A percentile compares a stretch with the other conserved stretches of the same genome.
Evolutionary conservation across 2,888 invertebrate species (phyloP).

Genomic region (Agapetus fuscipes): DNA sequence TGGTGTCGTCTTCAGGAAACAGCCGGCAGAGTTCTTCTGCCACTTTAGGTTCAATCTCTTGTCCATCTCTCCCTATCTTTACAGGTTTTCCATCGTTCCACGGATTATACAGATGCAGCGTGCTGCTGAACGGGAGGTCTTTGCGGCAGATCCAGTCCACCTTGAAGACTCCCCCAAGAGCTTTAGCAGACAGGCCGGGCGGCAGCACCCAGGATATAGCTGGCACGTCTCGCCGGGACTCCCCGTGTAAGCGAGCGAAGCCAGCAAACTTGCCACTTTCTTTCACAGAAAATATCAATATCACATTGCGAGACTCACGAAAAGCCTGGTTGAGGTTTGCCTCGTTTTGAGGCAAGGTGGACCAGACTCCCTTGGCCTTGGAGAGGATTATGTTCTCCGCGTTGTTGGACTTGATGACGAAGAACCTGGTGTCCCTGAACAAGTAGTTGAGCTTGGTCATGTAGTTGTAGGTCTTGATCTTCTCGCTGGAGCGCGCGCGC

Average conservation of each 20-base stretch:
- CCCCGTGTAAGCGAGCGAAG: constrained; percentile 82
- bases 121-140: constrained; percentile 86
- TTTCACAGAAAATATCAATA: constrained; percentile 94
- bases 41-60: constrained; percentile 94
- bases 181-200: constrained; percentile 84
- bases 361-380: constrained; percentile 95
- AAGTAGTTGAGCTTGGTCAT: constrained; percentile 86
- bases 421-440: constrained; percentile 89
- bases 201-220: constrained; percentile 92
- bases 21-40: constrained; percentile 90
- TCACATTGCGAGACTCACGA: constrained; percentile 84
- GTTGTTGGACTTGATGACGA: constrained; percentile 96
- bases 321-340: constrained; percentile 92
- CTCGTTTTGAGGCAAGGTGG: constrained; percentile 95
- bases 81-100: constrained; percentile 99
- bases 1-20: constrained; percentile 86
- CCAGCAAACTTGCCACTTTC: constrained; percentile 95
- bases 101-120: constrained; percentile 87
- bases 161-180: constrained; percentile 91
- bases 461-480: constrained; percentile 70
- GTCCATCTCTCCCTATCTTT: constrained; percentile 97
- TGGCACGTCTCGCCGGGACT: constrained; percentile 82
- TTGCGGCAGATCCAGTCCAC: constrained; percentile 96
- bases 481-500: constrained; percentile 30
- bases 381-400: constrained; percentile 92